These are phyloP conservation scores for Sturnira hondurensis DNA, from an alignment of 2,113 vertebrate genomes.

Conservation along the genomic window DNA sequence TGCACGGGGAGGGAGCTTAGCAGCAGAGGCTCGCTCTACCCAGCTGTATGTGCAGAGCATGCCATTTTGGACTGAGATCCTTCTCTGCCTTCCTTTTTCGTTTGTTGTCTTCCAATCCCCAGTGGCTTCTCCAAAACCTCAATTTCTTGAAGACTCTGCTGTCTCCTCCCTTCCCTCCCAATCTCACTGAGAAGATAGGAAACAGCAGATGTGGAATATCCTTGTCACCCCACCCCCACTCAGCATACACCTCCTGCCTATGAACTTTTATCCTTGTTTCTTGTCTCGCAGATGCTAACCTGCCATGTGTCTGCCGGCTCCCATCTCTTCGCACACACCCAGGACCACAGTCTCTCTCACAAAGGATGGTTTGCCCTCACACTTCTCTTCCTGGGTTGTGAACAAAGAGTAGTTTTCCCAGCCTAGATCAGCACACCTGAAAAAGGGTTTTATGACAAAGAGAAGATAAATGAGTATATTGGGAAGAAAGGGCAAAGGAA, in stretches of 20 bases:
- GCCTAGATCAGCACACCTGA: not conserved
- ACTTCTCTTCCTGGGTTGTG: not conserved
- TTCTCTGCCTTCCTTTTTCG: not conserved
- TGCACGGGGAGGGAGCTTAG: accelerated
- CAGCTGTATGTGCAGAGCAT: not conserved
- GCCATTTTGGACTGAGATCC: not conserved
- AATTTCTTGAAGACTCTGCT: not conserved
- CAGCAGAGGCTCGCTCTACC: not conserved
- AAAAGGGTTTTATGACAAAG: constrained; percentile 1
- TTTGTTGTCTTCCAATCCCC: not conserved
- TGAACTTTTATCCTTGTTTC: not conserved
- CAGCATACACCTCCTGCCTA: not conserved
- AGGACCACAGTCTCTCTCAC: not conserved
- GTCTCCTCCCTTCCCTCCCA: not conserved
- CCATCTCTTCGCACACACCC: not conserved
- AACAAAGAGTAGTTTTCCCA: not conserved
- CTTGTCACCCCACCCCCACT: not conserved
- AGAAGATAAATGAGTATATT: not conserved
- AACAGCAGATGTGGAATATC: constrained; percentile 15
- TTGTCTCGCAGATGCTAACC: not conserved
- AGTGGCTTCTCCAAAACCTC: not conserved
- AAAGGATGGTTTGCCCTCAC: not conserved
- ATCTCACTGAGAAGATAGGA: not conserved
- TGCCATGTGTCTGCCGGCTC: not conserved
- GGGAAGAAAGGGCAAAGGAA: not conserved